Evolutionary conservation across 2,888 invertebrate species (phyloP), one percentile per base, ranked within the genome.

Genomic region (Gastracanthus pulcherrimus): DNA sequence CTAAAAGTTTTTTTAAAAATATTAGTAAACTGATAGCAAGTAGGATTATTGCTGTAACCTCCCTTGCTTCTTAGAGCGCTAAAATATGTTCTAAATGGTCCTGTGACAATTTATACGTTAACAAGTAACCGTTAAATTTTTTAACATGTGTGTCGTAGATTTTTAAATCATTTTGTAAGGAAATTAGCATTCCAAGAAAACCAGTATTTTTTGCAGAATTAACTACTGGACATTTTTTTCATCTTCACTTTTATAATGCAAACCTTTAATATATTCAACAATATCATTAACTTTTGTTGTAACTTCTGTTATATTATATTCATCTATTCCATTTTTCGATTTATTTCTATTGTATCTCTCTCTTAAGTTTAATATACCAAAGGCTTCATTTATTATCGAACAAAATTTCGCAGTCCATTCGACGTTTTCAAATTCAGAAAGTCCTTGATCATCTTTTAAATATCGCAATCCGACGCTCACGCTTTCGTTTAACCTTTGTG

Each of bases 341-440:
- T 58, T 58, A 69, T 82, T 66, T 67, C 83, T 85, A n/a, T 79
- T 80, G 76, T 76, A 83, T 16, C 51, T 16, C 51, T 82, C 79
- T 64, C 84, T 62, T 0, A 82, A 83, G 60, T 88, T 88, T 5
- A 87, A 55, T 16, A 88, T 81, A 81, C 87, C 86, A 80, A 88
- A 88, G 6, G 84, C 72, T 51, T 86, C 75, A 55, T 88, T 85
- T 2, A 88, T 67, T 7, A 74, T 79, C 51, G 51, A 19, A 29
- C 84, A 84, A 78, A 86, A 86, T 41, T 67, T 48, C 41, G 82
- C 83, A n/a, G 87, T 86, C 2, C 71, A 82, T 74, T 81, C 79
- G 62, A 71, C 76, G 2, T 69, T 75, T 62, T 77, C 4, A 66
- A 85, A 85, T 82, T 82, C 83, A 80, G 41, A 80, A 11, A 76